phyloP scores from a whole-genome alignment of 2,888 invertebrate species.

The Clanis bilineata region DNA sequence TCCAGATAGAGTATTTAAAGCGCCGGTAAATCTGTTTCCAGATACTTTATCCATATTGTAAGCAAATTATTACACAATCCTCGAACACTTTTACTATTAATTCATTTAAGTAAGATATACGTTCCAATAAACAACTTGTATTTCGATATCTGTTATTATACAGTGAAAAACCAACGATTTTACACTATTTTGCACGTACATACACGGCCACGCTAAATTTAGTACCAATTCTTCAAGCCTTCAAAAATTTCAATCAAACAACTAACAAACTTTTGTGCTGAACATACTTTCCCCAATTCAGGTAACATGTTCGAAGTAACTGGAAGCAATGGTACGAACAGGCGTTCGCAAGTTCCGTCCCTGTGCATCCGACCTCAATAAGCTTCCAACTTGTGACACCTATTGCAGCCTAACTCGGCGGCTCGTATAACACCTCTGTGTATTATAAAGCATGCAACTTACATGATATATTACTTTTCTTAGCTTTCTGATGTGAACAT shows the following conservation, averaged over 20 bases:
- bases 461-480: not conserved
- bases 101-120: not conserved
- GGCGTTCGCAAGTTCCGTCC: conserved; percentile 22
- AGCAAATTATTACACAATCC: not conserved
- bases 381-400: conserved; percentile 29
- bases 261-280: not conserved
- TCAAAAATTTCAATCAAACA: not conserved
- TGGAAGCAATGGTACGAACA: conserved; percentile 17
- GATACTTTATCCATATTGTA: not conserved
- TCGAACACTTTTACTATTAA: not conserved
- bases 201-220: too few species aligned
- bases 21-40: not conserved
- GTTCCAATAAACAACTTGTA: too few species aligned
- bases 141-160: too few species aligned
- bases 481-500: not conserved
- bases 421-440: conserved; percentile 22
- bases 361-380: conserved; percentile 21
- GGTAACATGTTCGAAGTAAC: not conserved
- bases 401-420: conserved; percentile 23
- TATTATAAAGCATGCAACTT: conserved; percentile 11
- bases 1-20: not conserved
- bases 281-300: conserved; percentile 3
- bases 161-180: too few species aligned
- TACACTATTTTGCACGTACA: too few species aligned
- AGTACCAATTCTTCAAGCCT: not conserved